Base-by-base conservation (phyloP, 2,113 vertebrate genomes). In the Pionites leucogaster region DNA sequence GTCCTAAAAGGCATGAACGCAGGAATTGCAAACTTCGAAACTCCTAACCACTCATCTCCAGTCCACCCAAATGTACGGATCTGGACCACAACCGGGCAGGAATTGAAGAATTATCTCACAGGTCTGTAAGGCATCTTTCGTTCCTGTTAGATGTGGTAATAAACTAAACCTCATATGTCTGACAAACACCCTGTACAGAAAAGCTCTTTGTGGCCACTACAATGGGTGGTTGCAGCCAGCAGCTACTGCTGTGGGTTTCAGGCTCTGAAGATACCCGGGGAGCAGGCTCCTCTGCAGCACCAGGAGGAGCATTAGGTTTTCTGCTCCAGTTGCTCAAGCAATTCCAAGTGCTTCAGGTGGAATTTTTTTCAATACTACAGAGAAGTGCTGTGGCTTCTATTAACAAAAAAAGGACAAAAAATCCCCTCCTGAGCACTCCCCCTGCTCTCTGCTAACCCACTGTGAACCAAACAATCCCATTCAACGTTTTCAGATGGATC, bases 161-260 rank as follows among this genome's bases (percentile, higher is more conserved):
- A 35, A 82, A 52, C 35, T 1, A 2, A 85, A 41, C 28, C 9
- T 11, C 18, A 8, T 42, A 24, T n/a, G 10, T 72, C 9, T 72
- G 50, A 52, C 24, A 76, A 16, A 7, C 20, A 39, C 13, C 2
- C 1, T 0, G 0, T 25, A 62, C 19, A 53, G n/a, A 69, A 93
- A 70, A 82, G 3, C 19, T 94, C 49, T 55, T 59, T 67, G 42
- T 59, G 59, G 44, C 37, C n/a, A 7, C 42, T 53, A 9, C 52
- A 85, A 52, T 0, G 0, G 1, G 29, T 39, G 52, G 29, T n/a
- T 82, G 47, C 37, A 86, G 52, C 53, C 5, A 1, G 71, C 25
- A 64, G 37, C 29, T 11, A 1, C n/a, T 59, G 50, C 68, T 70
- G 33, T 59, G 68, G n/a, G 29, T 74, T 90, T 83, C 42, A 28